Percentiles rank a stretch among this genome's conserved stretches.
phyloP scores from a whole-genome alignment of 2,888 invertebrate species.

The Trichogramma evanescens region DNA sequence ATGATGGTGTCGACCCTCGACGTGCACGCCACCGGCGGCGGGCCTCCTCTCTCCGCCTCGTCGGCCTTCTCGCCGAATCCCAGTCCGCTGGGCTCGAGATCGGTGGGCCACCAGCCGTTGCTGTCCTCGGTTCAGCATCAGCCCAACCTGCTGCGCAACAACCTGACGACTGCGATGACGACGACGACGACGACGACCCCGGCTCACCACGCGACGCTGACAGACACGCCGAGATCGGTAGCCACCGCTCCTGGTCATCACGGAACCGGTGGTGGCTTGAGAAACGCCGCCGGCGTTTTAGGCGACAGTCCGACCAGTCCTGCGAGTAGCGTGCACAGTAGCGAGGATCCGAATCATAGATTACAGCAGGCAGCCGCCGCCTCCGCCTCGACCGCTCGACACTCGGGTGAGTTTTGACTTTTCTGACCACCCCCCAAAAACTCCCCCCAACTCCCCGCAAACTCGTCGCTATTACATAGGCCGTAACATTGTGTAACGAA shows the following conservation, averaged over 20 bases:
- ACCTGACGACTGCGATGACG: neutral
- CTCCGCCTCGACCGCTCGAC: conserved; percentile 12
- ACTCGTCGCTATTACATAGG: neutral
- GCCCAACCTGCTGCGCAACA: neutral
- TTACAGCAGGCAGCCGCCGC: conserved; percentile 41
- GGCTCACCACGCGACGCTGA: neutral
- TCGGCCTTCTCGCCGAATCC: conserved; percentile 43
- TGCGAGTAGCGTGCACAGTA: conserved; percentile 43
- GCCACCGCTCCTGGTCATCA: neutral
- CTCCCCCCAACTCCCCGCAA: too few species aligned
- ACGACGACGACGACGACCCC: neutral
- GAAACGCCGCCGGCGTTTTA: conserved; percentile 25
- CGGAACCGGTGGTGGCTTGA: neutral
- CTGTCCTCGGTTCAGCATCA: neutral
- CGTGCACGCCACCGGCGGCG: conserved; percentile 29
- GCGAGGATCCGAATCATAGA: conserved; percentile 42
- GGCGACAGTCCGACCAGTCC: conserved; percentile 43
- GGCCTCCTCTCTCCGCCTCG: conserved; percentile 32
- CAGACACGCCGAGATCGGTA: too few species aligned
- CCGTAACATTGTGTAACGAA: neutral
- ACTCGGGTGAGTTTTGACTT: too few species aligned
- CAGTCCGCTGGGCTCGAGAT: conserved; percentile 28
- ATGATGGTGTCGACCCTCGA: conserved; percentile 66
- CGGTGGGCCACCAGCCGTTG: neutral
- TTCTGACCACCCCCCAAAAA: too few species aligned